Conservation (phyloP, 2,113 vertebrate genomes). For the Ctenodactylus gundi region DNA sequence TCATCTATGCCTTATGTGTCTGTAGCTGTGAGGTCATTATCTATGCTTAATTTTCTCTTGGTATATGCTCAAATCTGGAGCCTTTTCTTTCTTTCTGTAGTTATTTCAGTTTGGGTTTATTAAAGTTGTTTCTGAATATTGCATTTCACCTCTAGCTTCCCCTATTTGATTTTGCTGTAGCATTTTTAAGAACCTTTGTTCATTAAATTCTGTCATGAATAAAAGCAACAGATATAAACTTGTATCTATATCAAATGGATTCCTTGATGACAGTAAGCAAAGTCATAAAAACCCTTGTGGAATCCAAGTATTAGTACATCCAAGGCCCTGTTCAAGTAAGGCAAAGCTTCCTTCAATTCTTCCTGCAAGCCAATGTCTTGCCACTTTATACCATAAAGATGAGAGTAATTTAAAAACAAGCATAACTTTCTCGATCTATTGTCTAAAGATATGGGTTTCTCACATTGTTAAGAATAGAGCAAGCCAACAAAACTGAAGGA, state of each 20-base stretch:
- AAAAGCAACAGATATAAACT: slow-evolving; percentile 16
- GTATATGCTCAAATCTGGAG: too few species aligned
- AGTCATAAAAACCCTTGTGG: background rate
- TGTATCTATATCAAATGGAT: background rate
- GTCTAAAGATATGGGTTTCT: slow-evolving; percentile 1
- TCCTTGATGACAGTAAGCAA: background rate
- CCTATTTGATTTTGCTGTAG: slow-evolving; percentile 32
- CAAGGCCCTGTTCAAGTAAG: background rate
- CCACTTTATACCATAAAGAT: background rate
- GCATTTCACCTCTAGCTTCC: background rate
- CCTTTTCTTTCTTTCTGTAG: too few species aligned
- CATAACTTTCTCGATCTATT: slow-evolving; percentile 11
- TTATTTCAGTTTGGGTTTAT: slow-evolving; percentile 64
- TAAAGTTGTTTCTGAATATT: slow-evolving; percentile 48
- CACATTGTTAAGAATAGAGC: background rate
- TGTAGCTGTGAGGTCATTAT: background rate
- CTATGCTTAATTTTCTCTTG: too few species aligned
- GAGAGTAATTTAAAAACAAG: slow-evolving; percentile 22
- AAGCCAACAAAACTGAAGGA: slow-evolving; percentile 13
- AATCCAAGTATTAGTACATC: background rate
- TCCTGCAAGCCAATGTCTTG: background rate
- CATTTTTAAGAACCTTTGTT: slow-evolving; percentile 9
- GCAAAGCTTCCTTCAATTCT: background rate
- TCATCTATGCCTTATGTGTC: background rate
- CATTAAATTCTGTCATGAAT: slow-evolving; percentile 19